A percentile compares a stretch with the other conserved stretches of the same genome.
These are phyloP conservation scores for Hydractinia symbiolongicarpus DNA, from an alignment of 30 jellyfish, hydroid and myxozoan genomes.

Conservation along the genomic window DNA sequence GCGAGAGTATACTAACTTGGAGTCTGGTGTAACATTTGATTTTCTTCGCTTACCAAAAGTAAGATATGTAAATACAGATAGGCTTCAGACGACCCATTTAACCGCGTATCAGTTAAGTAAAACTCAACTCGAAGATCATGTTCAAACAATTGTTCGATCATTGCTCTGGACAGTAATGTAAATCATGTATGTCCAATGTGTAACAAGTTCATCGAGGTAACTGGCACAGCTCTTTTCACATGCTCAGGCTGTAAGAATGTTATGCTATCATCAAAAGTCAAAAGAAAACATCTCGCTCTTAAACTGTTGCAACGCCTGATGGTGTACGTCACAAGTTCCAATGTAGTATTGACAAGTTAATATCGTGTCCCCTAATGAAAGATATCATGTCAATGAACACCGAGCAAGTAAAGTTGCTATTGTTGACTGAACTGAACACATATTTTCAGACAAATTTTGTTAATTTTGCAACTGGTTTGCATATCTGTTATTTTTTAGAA, in stretches of 20 bases:
- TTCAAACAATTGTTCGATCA: neutral
- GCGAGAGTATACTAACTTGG: slow-evolving; percentile 4
- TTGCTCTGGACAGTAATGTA: neutral
- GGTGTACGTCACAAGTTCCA: neutral
- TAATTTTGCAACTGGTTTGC: no score
- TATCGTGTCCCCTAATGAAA: neutral
- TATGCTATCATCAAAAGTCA: neutral
- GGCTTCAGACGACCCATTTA: neutral
- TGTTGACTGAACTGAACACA: no score
- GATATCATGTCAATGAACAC: neutral
- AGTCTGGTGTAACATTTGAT: neutral
- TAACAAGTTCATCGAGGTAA: neutral
- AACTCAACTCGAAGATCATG: neutral
- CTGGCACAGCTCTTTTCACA: neutral
- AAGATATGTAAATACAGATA: neutral
- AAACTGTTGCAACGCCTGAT: fast-evolving
- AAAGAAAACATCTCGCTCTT: neutral
- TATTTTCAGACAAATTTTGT: no score
- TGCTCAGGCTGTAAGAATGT: neutral
- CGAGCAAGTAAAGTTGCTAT: neutral
- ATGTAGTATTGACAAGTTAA: neutral
- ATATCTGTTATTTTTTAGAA: no score
- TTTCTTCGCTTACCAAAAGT: neutral
- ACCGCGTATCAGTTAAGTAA: neutral
- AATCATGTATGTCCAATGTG: neutral